A percentile compares a stretch with the other conserved stretches of the same genome.
phyloP scores from a whole-genome alignment of 2,113 vertebrate species.

The Oceanodroma tethys region DNA sequence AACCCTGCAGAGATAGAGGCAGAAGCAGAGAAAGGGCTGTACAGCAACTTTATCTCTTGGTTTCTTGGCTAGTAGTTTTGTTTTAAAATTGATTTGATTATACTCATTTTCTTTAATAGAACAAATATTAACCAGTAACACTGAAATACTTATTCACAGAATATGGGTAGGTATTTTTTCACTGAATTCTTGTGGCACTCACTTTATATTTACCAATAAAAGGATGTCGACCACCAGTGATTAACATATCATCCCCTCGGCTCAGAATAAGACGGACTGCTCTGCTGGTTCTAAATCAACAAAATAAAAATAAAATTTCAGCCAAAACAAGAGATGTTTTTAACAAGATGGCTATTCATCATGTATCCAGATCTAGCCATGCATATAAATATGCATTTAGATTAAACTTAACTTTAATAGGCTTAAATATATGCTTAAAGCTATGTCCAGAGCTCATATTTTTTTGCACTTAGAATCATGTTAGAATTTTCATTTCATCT shows the following conservation, averaged over 20 bases:
- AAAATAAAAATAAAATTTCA: background rate
- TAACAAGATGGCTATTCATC: background rate
- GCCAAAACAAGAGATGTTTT: background rate
- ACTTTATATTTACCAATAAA: conserved; percentile 88
- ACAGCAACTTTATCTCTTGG: background rate
- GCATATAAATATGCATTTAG: background rate
- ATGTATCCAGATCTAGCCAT: background rate
- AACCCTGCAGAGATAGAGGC: background rate
- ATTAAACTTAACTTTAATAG: background rate
- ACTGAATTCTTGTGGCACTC: conserved; percentile 4
- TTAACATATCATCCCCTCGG: conserved; percentile 87
- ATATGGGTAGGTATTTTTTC: background rate
- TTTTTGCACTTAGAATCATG: background rate
- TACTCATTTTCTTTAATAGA: background rate
- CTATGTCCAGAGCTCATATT: background rate
- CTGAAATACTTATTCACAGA: background rate
- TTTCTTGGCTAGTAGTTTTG: background rate
- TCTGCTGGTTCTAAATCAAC: conserved; percentile 74
- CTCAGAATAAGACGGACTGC: conserved; percentile 84
- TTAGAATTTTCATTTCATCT: background rate
- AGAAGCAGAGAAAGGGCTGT: background rate
- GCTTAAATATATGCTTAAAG: background rate
- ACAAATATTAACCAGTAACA: background rate
- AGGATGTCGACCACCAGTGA: conserved; percentile 84
- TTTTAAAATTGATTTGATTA: background rate